Conservation (phyloP, 2,797 vertebrate genomes). For the Paramormyrops hopkinsi region DNA sequence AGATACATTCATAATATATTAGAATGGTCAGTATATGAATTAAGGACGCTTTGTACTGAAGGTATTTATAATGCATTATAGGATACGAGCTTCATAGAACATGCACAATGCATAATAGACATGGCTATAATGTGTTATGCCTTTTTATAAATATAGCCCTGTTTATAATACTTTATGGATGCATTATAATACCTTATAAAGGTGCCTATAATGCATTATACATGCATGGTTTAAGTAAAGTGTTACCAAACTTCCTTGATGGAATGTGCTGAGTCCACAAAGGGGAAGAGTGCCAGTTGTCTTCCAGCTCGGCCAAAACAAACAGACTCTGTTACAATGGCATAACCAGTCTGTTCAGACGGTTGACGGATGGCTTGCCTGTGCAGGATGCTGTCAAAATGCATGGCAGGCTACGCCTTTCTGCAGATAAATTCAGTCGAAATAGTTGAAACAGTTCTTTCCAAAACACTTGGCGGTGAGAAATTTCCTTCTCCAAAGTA, state of each 20-base stretch:
- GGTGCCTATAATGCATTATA: not conserved
- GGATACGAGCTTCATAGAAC: not conserved
- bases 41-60: not conserved
- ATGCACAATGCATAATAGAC: not conserved
- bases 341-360: constrained; percentile 11
- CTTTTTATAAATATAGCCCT: not conserved
- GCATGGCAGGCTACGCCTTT: not conserved
- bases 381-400: not conserved
- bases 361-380: constrained; percentile 21
- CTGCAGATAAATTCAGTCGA: not conserved
- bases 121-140: not conserved
- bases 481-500: not conserved
- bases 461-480: not conserved
- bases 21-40: not conserved
- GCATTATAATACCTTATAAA: not conserved
- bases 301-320: constrained; percentile 28
- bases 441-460: not conserved
- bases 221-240: not conserved
- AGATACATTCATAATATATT: not conserved
- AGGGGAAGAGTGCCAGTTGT: constrained; percentile 24
- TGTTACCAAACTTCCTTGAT: not conserved
- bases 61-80: not conserved
- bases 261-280: constrained; percentile 28
- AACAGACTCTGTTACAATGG: constrained; percentile 19
- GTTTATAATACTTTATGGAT: not conserved